Percentiles rank a stretch among this genome's conserved stretches.
Conservation (phyloP, 2,113 vertebrate species). For the Mesocricetus auratus region DNA sequence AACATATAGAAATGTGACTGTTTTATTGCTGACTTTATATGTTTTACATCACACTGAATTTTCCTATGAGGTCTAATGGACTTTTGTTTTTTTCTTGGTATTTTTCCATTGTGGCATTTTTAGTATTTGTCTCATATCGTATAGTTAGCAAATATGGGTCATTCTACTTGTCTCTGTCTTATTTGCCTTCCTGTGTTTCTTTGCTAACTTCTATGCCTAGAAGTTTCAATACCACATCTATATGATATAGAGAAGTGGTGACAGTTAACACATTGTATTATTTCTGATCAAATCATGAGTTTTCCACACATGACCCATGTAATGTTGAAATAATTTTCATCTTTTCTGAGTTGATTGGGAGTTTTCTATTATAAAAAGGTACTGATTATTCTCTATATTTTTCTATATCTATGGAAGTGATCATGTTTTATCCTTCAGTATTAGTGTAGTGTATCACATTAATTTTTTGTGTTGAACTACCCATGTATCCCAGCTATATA, state of each 20-base stretch:
- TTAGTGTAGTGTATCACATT: neutral
- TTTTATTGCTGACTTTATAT: neutral
- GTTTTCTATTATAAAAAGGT: neutral
- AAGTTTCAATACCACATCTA: neutral
- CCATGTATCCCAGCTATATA: neutral
- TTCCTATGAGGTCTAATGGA: neutral
- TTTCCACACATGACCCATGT: neutral
- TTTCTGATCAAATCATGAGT: too few relatives aligned
- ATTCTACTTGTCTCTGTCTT: neutral
- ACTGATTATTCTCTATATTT: neutral
- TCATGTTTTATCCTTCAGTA: neutral
- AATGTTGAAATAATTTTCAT: neutral
- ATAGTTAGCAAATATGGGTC: neutral
- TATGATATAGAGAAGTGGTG: neutral
- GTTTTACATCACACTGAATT: neutral
- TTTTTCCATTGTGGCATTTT: neutral
- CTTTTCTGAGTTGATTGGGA: neutral
- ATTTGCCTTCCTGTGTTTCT: neutral
- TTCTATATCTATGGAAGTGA: neutral
- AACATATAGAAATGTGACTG: neutral
- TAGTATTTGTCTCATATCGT: neutral
- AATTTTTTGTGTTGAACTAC: neutral
- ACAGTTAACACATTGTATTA: neutral
- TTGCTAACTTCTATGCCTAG: neutral
- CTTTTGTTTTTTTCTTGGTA: neutral